Conservation (phyloP, 2,113 vertebrate species). For the Lepus americanus region DNA sequence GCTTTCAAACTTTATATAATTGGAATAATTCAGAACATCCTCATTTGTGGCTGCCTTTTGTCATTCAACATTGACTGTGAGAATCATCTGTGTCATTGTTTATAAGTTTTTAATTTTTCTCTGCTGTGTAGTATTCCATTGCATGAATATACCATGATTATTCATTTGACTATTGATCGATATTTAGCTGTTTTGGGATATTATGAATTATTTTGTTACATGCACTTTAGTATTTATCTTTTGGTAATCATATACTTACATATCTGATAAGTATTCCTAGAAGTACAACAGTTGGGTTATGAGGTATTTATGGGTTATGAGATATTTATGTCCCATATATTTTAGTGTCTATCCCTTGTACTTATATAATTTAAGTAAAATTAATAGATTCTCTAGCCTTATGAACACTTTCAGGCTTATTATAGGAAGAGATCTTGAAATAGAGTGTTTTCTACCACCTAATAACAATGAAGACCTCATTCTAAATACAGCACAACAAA, state of each 20-base stretch:
- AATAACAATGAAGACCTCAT: background rate
- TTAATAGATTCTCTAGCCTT: background rate
- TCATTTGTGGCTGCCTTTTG: background rate
- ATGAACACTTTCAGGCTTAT: background rate
- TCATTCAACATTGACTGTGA: background rate
- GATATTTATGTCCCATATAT: background rate
- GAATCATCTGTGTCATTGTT: background rate
- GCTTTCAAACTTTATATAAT: background rate
- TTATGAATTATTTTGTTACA: background rate
- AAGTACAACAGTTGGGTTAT: background rate
- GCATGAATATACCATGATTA: background rate
- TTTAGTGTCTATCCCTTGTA: background rate
- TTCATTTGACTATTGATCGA: background rate
- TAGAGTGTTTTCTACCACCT: background rate
- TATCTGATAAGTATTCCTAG: background rate
- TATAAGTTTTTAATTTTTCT: background rate
- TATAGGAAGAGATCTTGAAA: background rate
- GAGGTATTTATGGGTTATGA: background rate
- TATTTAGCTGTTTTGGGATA: background rate
- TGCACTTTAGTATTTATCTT: background rate
- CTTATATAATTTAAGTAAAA: conserved; percentile 1
- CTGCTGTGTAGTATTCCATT: background rate
- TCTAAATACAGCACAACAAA: background rate
- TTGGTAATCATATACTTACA: background rate
- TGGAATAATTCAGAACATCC: background rate